Base-by-base conservation (phyloP, 2,113 vertebrate genomes). In the Andinoacara biseriatus region DNA sequence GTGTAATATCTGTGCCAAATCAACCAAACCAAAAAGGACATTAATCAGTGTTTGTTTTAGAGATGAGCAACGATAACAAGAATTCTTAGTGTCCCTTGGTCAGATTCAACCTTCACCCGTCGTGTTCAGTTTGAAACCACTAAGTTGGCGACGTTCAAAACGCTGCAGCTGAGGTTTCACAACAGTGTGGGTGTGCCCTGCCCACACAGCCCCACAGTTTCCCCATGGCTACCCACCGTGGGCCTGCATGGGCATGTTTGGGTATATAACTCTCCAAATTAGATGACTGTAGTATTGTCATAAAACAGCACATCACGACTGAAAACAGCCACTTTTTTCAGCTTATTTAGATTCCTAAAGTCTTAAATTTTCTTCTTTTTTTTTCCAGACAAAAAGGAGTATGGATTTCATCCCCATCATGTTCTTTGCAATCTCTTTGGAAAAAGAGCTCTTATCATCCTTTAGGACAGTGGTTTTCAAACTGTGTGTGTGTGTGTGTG, bases 261-360 rank as follows among this genome's bases (percentile, higher is more conserved):
- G 2, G 22, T 67, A 69, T 3, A 10, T 3, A 10, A 69, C 14
- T 46, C 14, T 46, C 13, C 40, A 43, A 43, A 43, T 49, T 17
- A 17, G 14, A 17, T 49, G 15, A 49, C 11, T 49, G 15, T 17
- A 6, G 15, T 49, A 49, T 15, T 49, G 15, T 7, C 49, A 49
- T 31, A 4, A 15, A 17, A 52, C 24, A 72, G 43, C 24, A 72
- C 24, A 24, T 29, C 11, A 72, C 43, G 15, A 72, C 20, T 7
- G 5, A 52, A 72, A 26, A 52, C 18, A 72, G 10, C 49, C 43
- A 69, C 40, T 20, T 49, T 29, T 20, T 69, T 49, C 3, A 49
- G 29, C 65, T 49, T 18, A 11, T 0, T 49, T 69, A 10, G 15
- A 49, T 49, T 69, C 3, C 65, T 0, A 1, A 69, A 69, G 1